Evolutionary conservation across 1,140 invertebrate species (phyloP), one percentile per base, ranked within the genome.

Genomic region (Uloborus diversus): DNA sequence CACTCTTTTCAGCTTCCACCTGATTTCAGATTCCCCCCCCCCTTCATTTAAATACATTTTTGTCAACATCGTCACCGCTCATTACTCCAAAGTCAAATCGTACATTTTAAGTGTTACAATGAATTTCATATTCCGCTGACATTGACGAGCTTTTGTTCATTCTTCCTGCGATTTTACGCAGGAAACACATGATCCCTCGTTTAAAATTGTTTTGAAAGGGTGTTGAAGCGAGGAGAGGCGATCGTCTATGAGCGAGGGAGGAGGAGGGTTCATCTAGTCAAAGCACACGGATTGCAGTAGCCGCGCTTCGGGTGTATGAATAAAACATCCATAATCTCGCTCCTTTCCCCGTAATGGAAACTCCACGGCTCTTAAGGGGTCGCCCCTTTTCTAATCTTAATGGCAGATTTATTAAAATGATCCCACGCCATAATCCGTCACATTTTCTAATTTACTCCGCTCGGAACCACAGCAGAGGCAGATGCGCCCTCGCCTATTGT

Each of bases 351-450:
- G 53, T 79, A 79, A 70, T 79, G 78, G 78, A 28, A 20, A 27
- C 47, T 2, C 56, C 64, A 79, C 13, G 33, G 42, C 62, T 57
- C 49, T 78, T 78, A 66, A 78, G 66, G 28, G 62, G 62, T 32
- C 33, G 27, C 33, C 79, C 62, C 66, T 47, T 14, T 4, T 35
- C 53, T 79, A 79, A 80, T 80, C 79, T 80, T 80, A 80, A 80
- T 80, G 65, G 79, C 68, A 66, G 79, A 80, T 80, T 80, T 80
- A 80, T 80, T 80, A 80, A 80, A 80, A 80, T 80, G 79, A 80
- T 80, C 47, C 61, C 49, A 30, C 32, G 56, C 68, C 30, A 65
- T 80, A 80, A 80, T 80, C 79, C 79, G 79, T 80, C 79, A 80
- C 79, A 80, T 65, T 80, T 80, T 80, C 79, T 64, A 80, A 80